Evolutionary conservation across 2,113 vertebrate species (phyloP), one percentile per base, ranked within the genome.

Genomic region (Piaya cayana): DNA sequence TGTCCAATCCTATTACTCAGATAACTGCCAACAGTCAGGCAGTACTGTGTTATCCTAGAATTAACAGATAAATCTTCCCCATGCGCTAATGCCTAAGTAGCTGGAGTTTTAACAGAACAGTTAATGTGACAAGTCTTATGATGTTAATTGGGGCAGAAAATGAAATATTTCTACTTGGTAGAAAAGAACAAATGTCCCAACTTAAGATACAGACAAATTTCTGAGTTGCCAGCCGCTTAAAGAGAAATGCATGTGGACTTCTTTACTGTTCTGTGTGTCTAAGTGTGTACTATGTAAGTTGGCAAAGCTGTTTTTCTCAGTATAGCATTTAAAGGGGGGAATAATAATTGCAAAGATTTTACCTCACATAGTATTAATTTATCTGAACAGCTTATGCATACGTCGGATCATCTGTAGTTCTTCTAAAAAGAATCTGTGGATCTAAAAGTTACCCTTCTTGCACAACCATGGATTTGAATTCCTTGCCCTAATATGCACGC

Each of bases 131-230:
- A 95, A 83, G 90, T 78, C 93, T 90, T 95, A 92, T 95, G 95
- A 95, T 95, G 93, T 97, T 95, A 97, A 97, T 85, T 97, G 89
- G 96, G 79, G 94, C 95, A 96, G 94, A 96, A 96, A 97, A 94
- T 96, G 91, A 95, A 96, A 86, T 96, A 90, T 91, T 94, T 97
- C 82, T 95, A 94, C 86, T 93, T 74, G 65, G 72, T 93, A 94
- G 85, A 76, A 96, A 93, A 96, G 94, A 95, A 43, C 52, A 90
- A 95, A 91, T 95, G 71, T 88, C 63, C 92, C 64, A 91, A 67
- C 39, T 45, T 74, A 76, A 82, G 79, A 55, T 86, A 20, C 20
- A 67, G 71, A 56, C 9, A n/a, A 72, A 70, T 90, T 90, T 95
- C 71, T 96, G 88, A 64, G 43, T 86, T 75, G 32, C 52, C 64